Evolutionary conservation across 2,113 vertebrate species (phyloP), one percentile per base, ranked within the genome.

Genomic region (Cyprinodon tularosa): DNA sequence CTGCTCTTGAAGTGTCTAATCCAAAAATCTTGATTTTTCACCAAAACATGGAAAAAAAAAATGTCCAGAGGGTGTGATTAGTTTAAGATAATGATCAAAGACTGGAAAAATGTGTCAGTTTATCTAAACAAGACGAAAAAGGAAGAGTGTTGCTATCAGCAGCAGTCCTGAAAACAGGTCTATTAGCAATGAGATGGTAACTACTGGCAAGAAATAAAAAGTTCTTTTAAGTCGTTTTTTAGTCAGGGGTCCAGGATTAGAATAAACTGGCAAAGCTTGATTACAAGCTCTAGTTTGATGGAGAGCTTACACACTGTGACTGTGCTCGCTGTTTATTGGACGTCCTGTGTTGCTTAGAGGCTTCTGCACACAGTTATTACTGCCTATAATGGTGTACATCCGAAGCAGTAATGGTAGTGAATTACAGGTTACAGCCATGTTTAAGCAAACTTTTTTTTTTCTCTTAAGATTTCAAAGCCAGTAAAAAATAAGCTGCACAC

Each of bases 21-120:
- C 50, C 60, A 59, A 22, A 68, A 47, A 74, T 78, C 66, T 86
- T 42, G 17, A 69, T 66, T 84, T 66, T 84, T 85, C 63, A 70
- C 3, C 12, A 62, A 57, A 81, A 64, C 38, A 53, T 67, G 62
- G 29, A 29, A 29, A 29, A 63, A 77, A 62, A 77, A 62, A 10
- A 12, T 48, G 66, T 22, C n/a, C 57, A 37, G 4, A 44, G 47
- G 57, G 62, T 22, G 36, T 45, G 80, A 84, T 69, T 48, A 65
- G 57, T 47, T 48, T 8, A 14, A 40, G 20, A 76, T 71, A 42
- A 75, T 39, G 40, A 70, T 76, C 22, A 67, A 76, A 57, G 42
- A 76, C 17, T 22, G 45, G 53, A 72, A 69, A 63, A 45, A 71
- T 63, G 68, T 70, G 75, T 37, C 39, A 8, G 29, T 13, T 29